Evolutionary conservation across 2,113 vertebrate species (phyloP), one percentile per base, ranked within the genome.

Genomic region (Zosterops japonicus): DNA sequence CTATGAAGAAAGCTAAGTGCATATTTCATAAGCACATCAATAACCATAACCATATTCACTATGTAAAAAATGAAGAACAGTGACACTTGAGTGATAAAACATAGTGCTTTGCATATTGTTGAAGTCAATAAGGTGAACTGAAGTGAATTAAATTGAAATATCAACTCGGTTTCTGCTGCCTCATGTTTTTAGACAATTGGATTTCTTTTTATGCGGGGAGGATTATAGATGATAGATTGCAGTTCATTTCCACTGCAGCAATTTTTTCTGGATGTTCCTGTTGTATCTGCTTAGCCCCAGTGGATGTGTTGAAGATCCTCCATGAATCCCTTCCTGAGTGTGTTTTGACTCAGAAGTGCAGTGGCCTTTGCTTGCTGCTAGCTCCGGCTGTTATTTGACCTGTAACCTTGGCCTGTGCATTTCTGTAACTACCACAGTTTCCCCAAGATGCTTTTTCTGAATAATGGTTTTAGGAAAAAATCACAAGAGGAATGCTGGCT

Each of bases 91-190:
- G 60, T 86, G 75, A 80, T 88, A 83, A 85, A 94, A 80, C 33
- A 65, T 27, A 74, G 75, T 68, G 75, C 78, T 94, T 71, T 86
- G 85, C 64, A 56, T 69, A 68, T 39, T 88, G 49, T 49, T 83
- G 44, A 94, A 94, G 88, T 78, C 90, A 81, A 35, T 86, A 88
- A 92, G 71, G 55, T 63, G 87, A 89, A 53, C 42, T 72, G 84
- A 85, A 93, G 78, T 50, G 63, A 88, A 86, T 94, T 91, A 95
- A 96, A 70, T 55, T 77, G 83, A 95, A 93, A 92, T 93, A 90
- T 63, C 46, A 91, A 33, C 53, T 96, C 61, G 69, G 28, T 61
- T 94, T 77, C 61, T 84, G 70, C 90, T 94, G 75, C 50, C 82
- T 95, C 63, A 57, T 93, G 59, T 91, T 95, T 96, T 93, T 71